Base-by-base conservation (phyloP, 2,797 vertebrate genomes). In the Channa striata region DNA sequence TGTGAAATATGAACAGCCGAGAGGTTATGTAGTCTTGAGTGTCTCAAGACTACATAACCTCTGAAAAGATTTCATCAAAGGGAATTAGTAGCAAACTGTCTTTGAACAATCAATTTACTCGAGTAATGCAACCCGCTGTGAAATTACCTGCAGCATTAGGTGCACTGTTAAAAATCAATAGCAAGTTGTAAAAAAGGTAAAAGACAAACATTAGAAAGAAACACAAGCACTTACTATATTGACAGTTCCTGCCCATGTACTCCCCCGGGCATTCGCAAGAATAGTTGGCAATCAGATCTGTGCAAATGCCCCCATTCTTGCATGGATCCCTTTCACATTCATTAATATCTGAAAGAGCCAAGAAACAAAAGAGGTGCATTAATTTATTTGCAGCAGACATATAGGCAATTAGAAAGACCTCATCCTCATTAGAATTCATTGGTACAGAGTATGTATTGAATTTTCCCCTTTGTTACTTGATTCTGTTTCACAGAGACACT, bases 171-270 rank as follows among this genome's bases (percentile, higher is more conserved):
- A 25, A 54, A 77, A 68, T 50, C 25, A 77, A 66, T 57, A 2
- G 2, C 6, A 42, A 78, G 30, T 53, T 40, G 44, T 54, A 59
- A 56, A 50, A 72, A 30, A 81, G 12, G 53, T 75, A 36, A 78
- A 73, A 71, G 47, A 50, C 10, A 78, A 64, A 72, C 40, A 73
- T 50, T 71, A 74, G 40, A 56, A 57, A 77, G 42, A 64, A 44
- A 68, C 50, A 80, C 11, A 11, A 75, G 51, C 51, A 96, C 97
- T 97, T 95, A 99, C 98, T 98, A 77, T 98, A 96, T 80, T 99
- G 97, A 85, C 98, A 99, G 63, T 99, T 98, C 82, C 96, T 95
- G 77, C 97, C 98, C 98, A 99, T 99, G 93, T 97, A 99, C 94
- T 99, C 98, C 1, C 98, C 98, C 0, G 97, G 97, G 74, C 98